These are phyloP conservation scores for Actinia equina DNA, from an alignment of 64 coral and sea anemone genomes.

Conservation along the genomic window DNA sequence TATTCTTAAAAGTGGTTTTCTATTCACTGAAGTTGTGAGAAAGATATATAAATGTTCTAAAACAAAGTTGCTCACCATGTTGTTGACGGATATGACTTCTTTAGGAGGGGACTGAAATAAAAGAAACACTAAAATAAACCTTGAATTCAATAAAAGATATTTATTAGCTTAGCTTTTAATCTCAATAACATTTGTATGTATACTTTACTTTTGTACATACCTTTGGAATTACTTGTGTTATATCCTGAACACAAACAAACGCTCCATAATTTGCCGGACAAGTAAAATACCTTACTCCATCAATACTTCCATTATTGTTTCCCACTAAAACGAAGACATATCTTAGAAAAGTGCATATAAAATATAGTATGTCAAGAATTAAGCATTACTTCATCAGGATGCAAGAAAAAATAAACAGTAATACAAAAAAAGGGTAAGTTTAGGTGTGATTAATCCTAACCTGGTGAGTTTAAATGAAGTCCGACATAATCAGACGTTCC, in stretches of 20 bases:
- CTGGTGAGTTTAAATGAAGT: slow-evolving; percentile 7
- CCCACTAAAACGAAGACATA: not conserved
- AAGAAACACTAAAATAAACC: not conserved
- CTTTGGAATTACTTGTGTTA: slow-evolving; percentile 6
- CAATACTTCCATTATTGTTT: slow-evolving; percentile 14
- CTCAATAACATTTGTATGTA: too few relatives aligned
- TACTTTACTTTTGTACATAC: not conserved
- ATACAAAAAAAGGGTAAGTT: too few relatives aligned
- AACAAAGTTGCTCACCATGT: not conserved
- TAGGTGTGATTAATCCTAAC: not conserved
- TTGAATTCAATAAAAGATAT: not conserved
- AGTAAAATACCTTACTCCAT: slow-evolving; percentile 18
- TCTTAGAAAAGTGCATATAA: too few relatives aligned
- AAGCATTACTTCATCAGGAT: too few relatives aligned
- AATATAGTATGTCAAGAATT: too few relatives aligned
- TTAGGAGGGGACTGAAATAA: not conserved
- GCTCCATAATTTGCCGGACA: slow-evolving; percentile 24
- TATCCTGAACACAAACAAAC: slow-evolving; percentile 18
- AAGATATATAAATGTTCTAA: too few relatives aligned
- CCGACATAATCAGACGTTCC: not conserved
- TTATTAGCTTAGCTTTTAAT: too few relatives aligned
- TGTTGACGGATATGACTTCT: not conserved
- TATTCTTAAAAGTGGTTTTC: too few relatives aligned
- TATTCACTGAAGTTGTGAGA: too few relatives aligned
- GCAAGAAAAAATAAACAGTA: too few relatives aligned